Conservation (phyloP, 2,113 vertebrate genomes). For the Ceratotherium simum region DNA sequence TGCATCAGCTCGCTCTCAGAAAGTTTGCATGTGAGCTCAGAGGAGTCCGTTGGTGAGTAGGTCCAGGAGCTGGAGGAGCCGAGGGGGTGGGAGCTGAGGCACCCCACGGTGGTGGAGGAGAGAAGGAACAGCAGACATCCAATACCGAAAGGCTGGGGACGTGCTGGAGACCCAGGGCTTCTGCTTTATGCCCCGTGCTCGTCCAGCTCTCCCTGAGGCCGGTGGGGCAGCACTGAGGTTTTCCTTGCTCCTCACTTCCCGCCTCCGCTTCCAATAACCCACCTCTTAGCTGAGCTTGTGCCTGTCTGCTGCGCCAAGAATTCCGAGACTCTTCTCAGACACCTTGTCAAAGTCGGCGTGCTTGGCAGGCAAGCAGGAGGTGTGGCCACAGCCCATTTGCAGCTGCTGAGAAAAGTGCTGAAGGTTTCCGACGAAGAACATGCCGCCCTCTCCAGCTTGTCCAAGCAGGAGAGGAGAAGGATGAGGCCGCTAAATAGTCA, state of each 20-base stretch:
- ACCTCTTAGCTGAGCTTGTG: neutral
- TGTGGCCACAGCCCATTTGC: fast-evolving
- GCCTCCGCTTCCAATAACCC: too few species aligned
- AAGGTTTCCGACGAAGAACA: neutral
- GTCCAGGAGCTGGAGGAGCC: neutral
- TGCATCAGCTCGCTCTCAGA: too few species aligned
- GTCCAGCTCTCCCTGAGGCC: neutral
- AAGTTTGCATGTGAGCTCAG: neutral
- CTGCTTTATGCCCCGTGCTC: fast-evolving
- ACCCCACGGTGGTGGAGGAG: fast-evolving
- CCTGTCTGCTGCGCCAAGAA: neutral
- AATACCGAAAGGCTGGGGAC: too few species aligned
- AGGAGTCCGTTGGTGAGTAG: neutral
- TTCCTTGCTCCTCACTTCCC: too few species aligned
- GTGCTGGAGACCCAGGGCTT: neutral
- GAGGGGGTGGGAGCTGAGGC: neutral
- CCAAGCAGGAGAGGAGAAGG: neutral
- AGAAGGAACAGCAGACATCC: neutral
- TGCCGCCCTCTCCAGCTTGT: neutral
- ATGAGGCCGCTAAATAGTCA: neutral
- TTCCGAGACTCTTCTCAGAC: neutral
- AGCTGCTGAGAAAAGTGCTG: neutral
- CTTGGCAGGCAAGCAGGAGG: neutral
- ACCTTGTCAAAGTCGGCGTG: neutral
- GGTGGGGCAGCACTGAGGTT: fast-evolving